Evolutionary conservation across 2,888 invertebrate species (phyloP).

Genomic region (Alcis repandata): DNA sequence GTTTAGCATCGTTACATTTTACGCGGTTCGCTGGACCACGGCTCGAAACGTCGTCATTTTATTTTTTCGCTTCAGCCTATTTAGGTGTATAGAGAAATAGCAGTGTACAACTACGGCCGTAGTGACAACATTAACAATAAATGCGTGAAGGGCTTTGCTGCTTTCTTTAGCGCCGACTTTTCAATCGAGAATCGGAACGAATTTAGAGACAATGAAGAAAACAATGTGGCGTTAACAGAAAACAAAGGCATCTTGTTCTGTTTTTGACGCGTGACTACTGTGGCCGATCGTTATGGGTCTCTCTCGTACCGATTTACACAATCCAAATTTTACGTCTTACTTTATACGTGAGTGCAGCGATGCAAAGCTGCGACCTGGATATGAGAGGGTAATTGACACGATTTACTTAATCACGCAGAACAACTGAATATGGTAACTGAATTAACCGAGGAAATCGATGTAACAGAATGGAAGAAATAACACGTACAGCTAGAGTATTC

Average conservation of each 20-base stretch:
- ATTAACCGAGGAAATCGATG: slow-evolving; percentile 2
- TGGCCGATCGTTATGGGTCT: slow-evolving; percentile 50
- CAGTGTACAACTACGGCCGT: slow-evolving; percentile 5
- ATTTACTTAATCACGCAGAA: slow-evolving; percentile 24
- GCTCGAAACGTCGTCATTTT: slow-evolving; percentile 16
- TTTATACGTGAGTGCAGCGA: slow-evolving; percentile 56
- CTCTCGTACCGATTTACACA: slow-evolving; percentile 46
- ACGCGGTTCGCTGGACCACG: slow-evolving; percentile 22
- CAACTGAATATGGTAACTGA: slow-evolving; percentile 14
- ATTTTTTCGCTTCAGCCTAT: slow-evolving; percentile 17
- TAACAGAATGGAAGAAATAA: slow-evolving; percentile 2
- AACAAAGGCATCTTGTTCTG: slow-evolving; percentile 26
- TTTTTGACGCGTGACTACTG: slow-evolving; percentile 30
- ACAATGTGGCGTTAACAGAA: slow-evolving; percentile 21
- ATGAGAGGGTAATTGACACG: slow-evolving; percentile 24
- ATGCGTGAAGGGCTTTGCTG: slow-evolving; percentile 8
- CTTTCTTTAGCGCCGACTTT: slow-evolving; percentile 21
- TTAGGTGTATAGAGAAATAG: slow-evolving; percentile 9
- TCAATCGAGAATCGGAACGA: slow-evolving; percentile 32
- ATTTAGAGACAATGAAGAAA: slow-evolving; percentile 31
- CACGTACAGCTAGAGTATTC: neutral
- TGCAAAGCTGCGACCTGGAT: slow-evolving; percentile 55
- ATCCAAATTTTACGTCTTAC: slow-evolving; percentile 55
- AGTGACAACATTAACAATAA: slow-evolving; percentile 7
- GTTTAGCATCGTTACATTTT: slow-evolving; percentile 54